Base-by-base conservation (phyloP, 2,113 vertebrate genomes). In the Myiopsitta monachus region DNA sequence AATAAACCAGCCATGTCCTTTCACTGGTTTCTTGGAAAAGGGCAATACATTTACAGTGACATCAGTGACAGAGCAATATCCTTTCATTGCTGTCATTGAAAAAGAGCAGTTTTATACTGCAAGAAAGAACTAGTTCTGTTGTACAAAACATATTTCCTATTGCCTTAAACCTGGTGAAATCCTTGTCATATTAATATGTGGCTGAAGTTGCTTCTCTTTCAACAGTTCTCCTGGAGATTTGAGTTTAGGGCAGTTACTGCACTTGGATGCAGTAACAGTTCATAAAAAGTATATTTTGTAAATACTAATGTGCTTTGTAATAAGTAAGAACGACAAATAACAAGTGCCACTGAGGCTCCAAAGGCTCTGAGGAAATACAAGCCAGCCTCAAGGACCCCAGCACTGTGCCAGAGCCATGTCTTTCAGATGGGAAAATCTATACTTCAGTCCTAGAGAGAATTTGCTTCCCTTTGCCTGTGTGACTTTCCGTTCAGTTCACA, bases 31-130 rank as follows among this genome's bases (percentile, higher is more conserved):
- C 69, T 80, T 80, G 51, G 55, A 90, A 88, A 92, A 36, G 62
- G 73, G 73, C 69, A 93, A 95, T 96, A 92, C 88, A 80, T 97
- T 96, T 93, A 85, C 88, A 88, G 90, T 81, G 75, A 90, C 90
- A 94, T 95, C 95, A 75, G 76, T 94, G 95, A 95, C 95, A 96
- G 92, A 94, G 85, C 90, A 96, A 96, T 96, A 95, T 93, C 84
- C 93, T 93, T 96, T 95, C 90, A 78, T 94, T 92, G 95, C 93
- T 81, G 36, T 94, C 92, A 91, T 28, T 87, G 85, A 83, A 87
- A 88, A 95, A 87, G 64, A 88, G 87, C 63, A 46, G 87, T 76
- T 97, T 92, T 73, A 66, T 80, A 61, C 67, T 73, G 75, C 39
- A 54, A 73, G 79, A 77, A 94, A 83, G 75, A 88, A 77, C 75